Conservation (phyloP, 2,797 vertebrate genomes). For the Xerus rutilus region DNA sequence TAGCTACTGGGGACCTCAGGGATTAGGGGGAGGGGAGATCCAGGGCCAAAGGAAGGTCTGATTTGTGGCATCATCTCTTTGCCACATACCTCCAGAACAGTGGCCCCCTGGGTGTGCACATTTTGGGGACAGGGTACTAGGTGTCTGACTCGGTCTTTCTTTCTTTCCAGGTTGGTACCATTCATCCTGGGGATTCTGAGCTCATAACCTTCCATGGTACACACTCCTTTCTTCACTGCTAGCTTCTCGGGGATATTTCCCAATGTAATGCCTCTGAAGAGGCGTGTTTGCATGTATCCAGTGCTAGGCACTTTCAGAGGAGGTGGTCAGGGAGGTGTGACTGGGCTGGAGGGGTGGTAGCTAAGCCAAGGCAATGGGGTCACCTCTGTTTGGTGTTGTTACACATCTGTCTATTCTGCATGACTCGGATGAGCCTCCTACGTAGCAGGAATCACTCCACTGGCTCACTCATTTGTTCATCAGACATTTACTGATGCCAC, state of each 20-base stretch:
- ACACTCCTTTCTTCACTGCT: background rate
- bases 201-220: conserved; percentile 81
- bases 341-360: too few relatives aligned
- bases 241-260: conserved; percentile 2
- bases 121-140: background rate
- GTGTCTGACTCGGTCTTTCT: conserved; percentile 36
- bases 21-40: background rate
- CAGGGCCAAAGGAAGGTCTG: background rate
- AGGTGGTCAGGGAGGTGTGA: background rate
- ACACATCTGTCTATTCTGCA: background rate
- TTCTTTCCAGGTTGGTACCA: conserved; percentile 80
- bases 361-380: background rate
- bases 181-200: conserved; percentile 80
- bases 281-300: background rate
- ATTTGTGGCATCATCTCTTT: background rate
- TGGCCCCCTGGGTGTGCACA: background rate
- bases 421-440: background rate
- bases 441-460: background rate
- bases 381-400: background rate
- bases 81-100: background rate
- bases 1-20: background rate
- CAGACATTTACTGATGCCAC: background rate
- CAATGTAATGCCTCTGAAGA: background rate
- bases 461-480: background rate
- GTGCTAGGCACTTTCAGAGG: background rate